These are phyloP conservation scores for Gorsachius magnificus DNA, from an alignment of 2,797 vertebrate genomes.

Conservation along the genomic window DNA sequence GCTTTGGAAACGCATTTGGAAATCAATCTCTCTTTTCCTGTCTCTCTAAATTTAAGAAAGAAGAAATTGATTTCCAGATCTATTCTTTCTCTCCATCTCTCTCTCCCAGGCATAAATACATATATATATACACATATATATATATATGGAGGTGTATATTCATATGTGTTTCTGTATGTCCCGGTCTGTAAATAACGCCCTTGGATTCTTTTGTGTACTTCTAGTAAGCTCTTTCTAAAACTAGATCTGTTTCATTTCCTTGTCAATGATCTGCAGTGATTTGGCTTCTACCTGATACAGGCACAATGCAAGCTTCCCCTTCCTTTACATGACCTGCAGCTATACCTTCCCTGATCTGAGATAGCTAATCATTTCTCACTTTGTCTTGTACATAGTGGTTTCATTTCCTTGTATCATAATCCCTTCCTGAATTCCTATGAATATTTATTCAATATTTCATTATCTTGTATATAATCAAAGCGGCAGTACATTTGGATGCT, in stretches of 20 bases:
- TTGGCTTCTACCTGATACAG: not conserved
- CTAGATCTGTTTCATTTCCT: not conserved
- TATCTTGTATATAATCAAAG: constrained; percentile 35
- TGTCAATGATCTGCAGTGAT: not conserved
- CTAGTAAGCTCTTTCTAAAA: not conserved
- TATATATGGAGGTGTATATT: not conserved
- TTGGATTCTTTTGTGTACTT: not conserved
- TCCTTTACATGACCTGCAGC: not conserved
- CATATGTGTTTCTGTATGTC: not conserved
- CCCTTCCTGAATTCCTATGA: not conserved
- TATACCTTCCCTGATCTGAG: not conserved
- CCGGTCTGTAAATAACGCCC: not conserved
- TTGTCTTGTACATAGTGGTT: not conserved
- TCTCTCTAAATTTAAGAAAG: not conserved
- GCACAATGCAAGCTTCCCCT: not conserved
- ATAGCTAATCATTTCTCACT: not conserved
- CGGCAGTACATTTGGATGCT: not conserved
- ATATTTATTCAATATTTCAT: constrained; percentile 19
- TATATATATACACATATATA: no score
- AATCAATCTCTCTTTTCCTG: not conserved
- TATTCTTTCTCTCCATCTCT: not conserved
- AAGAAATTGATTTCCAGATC: not conserved
- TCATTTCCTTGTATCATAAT: not conserved
- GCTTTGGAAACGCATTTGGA: not conserved
- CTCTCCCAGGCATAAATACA: not conserved